These are phyloP conservation scores for Dascillus cervinus DNA, from an alignment of 2,888 invertebrate species.

Conservation along the genomic window DNA sequence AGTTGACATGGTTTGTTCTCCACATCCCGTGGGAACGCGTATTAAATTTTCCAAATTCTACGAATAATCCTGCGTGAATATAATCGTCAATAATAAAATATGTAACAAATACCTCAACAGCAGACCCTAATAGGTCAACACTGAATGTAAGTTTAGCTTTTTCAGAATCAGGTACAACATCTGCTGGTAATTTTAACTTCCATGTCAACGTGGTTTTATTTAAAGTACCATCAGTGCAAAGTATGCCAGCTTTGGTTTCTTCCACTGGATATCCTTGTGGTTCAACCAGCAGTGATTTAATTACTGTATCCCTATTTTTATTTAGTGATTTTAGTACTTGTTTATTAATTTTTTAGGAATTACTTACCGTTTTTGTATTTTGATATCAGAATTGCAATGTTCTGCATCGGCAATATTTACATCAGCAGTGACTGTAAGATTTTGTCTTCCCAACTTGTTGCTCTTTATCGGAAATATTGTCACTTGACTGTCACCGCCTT, in stretches of 20 bases:
- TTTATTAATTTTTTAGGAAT: too few relatives aligned
- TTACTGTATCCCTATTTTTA: slow-evolving; percentile 49
- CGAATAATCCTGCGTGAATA: too few relatives aligned
- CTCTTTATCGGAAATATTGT: slow-evolving; percentile 31
- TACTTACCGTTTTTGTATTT: slow-evolving; percentile 41
- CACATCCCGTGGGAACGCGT: slow-evolving; percentile 66
- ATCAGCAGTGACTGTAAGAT: slow-evolving; percentile 46
- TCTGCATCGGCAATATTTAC: slow-evolving; percentile 40
- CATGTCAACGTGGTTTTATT: too few relatives aligned
- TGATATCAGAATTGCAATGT: slow-evolving; percentile 44
- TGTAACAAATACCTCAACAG: too few relatives aligned
- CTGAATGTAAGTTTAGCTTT: slow-evolving; percentile 53
- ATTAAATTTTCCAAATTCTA: slow-evolving; percentile 61
- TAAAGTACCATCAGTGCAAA: slow-evolving; percentile 55
- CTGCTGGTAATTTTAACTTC: slow-evolving; percentile 44
- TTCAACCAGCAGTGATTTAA: slow-evolving; percentile 54
- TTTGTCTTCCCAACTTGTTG: slow-evolving; percentile 32
- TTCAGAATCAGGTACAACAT: slow-evolving; percentile 55
- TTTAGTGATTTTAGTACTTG: slow-evolving; percentile 36
- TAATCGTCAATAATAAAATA: slow-evolving; percentile 3
- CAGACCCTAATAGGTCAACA: slow-evolving; percentile 57
- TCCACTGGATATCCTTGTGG: slow-evolving; percentile 65
- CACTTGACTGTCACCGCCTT: slow-evolving; percentile 29
- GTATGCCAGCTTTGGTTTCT: slow-evolving; percentile 55
- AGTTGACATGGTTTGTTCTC: slow-evolving; percentile 74